Base-by-base conservation (phyloP, 53 echinoderm and acorn worm species). In the Temnopleurus reevesii region DNA sequence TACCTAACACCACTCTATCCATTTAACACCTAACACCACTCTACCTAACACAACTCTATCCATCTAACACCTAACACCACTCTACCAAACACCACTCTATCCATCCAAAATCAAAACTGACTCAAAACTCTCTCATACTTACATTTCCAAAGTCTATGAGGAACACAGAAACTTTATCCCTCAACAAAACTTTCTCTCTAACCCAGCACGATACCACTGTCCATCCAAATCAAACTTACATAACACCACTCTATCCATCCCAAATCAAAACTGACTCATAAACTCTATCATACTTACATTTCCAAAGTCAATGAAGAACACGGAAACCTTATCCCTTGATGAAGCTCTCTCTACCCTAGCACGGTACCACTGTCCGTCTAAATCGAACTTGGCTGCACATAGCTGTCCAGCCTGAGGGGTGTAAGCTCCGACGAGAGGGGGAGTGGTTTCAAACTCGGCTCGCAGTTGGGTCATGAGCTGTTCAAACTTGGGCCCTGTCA, bases 61-160 rank as follows among this genome's bases (percentile, higher is more conserved):
- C n/a, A n/a, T n/a, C n/a, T n/a, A n/a, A n/a, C n/a, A n/a, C n/a
- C n/a, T n/a, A n/a, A n/a, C n/a, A n/a, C n/a, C n/a, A n/a, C n/a
- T n/a, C n/a, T n/a, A n/a, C n/a, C n/a, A n/a, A n/a, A n/a, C n/a
- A n/a, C n/a, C n/a, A n/a, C n/a, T n/a, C n/a, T n/a, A n/a, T n/a
- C n/a, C n/a, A n/a, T n/a, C n/a, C n/a, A n/a, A n/a, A n/a, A n/a
- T n/a, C n/a, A n/a, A n/a, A n/a, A n/a, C n/a, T n/a, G n/a, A n/a
- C n/a, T n/a, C n/a, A n/a, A n/a, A n/a, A n/a, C n/a, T n/a, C n/a
- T n/a, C n/a, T n/a, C n/a, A n/a, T n/a, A n/a, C 97, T 97, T 77
- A 97, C 97, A 89, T 97, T 97, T 77, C 97, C 97, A 91, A 92
- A 97, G 51, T 97, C 97, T 19, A 97, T 83, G 87, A 90, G 95